Base-by-base conservation (phyloP, 2,888 invertebrate genomes). In the Dasypogon diadema region DNA sequence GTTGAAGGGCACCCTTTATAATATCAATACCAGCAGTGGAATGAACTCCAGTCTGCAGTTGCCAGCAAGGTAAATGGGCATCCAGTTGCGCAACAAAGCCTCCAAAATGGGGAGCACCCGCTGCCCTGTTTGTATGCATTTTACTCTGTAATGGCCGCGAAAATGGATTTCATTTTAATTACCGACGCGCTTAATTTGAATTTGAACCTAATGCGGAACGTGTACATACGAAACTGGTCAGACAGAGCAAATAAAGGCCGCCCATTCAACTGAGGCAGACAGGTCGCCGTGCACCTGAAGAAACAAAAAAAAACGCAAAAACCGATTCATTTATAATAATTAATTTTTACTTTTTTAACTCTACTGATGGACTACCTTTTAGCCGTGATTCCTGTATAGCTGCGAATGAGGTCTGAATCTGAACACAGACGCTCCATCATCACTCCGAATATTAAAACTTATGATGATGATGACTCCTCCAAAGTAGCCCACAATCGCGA, bases 361-460 rank as follows among this genome's bases (percentile, higher is more conserved):
- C 22, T 3, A 1, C 14, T 22, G 42, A 46, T 46, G 30, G 26
- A 48, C 16, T 12, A 46, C n/a, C 14, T 48, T 65, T 26, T 24
- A 48, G 10, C 24, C 24, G 42, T 48, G 65, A 65, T 46, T 46
- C 46, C n/a, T 24, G 6, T 42, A 65, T 24, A 34, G 22, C 6
- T 21, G 18, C 18, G 42, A 42, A 60, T 60, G 21, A 30, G 14
- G 12, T 21, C 63, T 6, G 42, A 16, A 37, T 21, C 63, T 6
- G 48, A n/a, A 65, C 2, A 26, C n/a, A n/a, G 63, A 22, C 60
- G 21, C 34, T 63, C 21, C 24, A 48, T 65, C 42, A 48, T 65
- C 42, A 48, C 24, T 22, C 18, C 65, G 24, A 65, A 48, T 65
- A 65, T 65, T 65, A 65, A 65, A 65, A 65, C 46, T 65, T 65